Evolutionary conservation across 2,113 vertebrate genomes (phyloP).

Genomic region (Sialia sialis): DNA sequence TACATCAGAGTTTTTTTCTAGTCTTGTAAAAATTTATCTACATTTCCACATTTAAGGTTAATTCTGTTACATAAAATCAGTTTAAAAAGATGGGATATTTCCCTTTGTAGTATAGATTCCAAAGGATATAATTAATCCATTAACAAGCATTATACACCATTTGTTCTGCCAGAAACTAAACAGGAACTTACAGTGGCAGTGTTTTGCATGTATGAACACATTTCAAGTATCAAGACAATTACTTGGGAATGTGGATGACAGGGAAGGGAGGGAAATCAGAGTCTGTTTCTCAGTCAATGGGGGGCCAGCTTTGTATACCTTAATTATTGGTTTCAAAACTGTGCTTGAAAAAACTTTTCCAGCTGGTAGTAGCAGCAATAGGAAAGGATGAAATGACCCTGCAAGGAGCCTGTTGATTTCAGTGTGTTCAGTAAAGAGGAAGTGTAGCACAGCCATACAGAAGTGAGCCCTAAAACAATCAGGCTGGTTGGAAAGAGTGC

Average conservation of each 20-base stretch:
- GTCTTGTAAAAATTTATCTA: background rate
- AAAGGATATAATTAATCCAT: background rate
- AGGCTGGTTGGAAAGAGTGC: background rate
- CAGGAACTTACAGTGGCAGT: background rate
- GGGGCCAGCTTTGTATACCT: background rate
- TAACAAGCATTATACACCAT: background rate
- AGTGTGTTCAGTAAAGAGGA: background rate
- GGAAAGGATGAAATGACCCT: background rate
- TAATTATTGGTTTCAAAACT: background rate
- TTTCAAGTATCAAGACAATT: background rate
- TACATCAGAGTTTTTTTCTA: background rate
- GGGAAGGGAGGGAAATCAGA: rapidly evolving
- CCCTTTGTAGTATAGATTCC: background rate
- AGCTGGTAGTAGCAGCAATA: background rate
- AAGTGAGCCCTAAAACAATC: background rate
- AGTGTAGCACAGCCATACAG: background rate
- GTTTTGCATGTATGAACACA: background rate
- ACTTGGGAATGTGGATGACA: background rate
- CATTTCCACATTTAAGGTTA: background rate
- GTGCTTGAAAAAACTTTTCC: background rate
- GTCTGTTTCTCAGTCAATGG: background rate
- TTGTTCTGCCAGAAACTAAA: background rate
- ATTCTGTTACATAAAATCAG: background rate
- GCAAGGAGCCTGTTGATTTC: background rate
- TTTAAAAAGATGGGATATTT: background rate